A percentile compares a stretch with the other conserved stretches of the same genome.
Conservation (phyloP, 2,888 invertebrate genomes). For the Masnerella sp. region DNA sequence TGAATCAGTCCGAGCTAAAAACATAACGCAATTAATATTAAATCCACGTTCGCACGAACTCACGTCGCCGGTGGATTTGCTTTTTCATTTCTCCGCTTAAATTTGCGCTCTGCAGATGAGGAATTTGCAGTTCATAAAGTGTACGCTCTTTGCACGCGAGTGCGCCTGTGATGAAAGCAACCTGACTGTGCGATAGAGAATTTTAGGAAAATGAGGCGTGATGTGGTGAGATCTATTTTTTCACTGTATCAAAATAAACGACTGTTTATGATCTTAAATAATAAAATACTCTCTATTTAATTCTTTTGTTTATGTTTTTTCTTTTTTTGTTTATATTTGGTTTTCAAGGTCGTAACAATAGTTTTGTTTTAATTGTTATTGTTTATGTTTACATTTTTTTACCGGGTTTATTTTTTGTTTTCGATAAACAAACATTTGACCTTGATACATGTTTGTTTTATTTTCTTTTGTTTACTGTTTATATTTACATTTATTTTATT, state of each 20-base stretch:
- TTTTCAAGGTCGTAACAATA: too few relatives aligned
- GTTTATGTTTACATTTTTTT: too few relatives aligned
- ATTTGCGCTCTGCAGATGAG: slow-evolving; percentile 10
- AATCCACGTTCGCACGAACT: not conserved
- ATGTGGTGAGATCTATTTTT: too few relatives aligned
- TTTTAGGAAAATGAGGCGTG: slow-evolving; percentile 4
- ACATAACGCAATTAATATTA: not conserved
- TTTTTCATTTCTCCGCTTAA: not conserved
- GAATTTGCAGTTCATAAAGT: slow-evolving; percentile 15
- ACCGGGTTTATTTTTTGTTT: too few relatives aligned
- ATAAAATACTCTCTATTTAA: not conserved
- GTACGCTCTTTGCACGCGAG: slow-evolving; percentile 1
- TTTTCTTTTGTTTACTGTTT: too few relatives aligned
- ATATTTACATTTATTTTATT: too few relatives aligned
- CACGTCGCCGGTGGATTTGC: not conserved
- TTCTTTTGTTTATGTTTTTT: too few relatives aligned
- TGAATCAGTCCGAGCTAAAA: not conserved
- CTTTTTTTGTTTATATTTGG: too few relatives aligned
- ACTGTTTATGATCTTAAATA: slow-evolving; percentile 4
- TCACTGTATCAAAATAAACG: too few relatives aligned
- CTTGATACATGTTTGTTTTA: too few relatives aligned
- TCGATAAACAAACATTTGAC: too few relatives aligned
- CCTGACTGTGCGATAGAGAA: not conserved
- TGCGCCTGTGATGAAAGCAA: slow-evolving; percentile 7
- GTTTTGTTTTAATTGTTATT: too few relatives aligned